Evolutionary conservation across 2,888 invertebrate genomes (phyloP).

Genomic region (Mythimna ferrago): DNA sequence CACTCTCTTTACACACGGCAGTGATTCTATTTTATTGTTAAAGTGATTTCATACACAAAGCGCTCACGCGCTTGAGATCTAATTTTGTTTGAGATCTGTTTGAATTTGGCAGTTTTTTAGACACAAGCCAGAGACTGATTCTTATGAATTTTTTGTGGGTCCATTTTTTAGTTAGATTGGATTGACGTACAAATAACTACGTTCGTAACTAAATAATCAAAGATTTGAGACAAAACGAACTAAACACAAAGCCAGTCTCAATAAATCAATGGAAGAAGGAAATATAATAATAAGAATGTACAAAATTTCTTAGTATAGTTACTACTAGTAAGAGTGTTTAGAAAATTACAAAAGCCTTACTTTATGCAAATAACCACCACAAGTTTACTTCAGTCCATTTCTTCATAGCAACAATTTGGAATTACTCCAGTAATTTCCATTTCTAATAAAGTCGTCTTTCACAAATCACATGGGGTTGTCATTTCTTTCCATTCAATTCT

Average conservation of each 20-base stretch:
- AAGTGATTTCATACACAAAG: neutral
- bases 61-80: neutral
- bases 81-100: neutral
- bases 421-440: constrained; percentile 14
- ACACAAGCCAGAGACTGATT: neutral
- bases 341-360: constrained; percentile 67
- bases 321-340: constrained; percentile 48
- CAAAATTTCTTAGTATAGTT: constrained; percentile 36
- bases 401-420: constrained; percentile 57
- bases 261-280: constrained; percentile 37
- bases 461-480: neutral
- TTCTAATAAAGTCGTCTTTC: neutral
- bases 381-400: constrained; percentile 64
- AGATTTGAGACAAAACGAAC: constrained; percentile 44
- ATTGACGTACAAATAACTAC: constrained; percentile 43
- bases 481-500: neutral
- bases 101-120: neutral
- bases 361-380: constrained; percentile 57
- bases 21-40: neutral
- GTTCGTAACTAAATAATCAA: constrained; percentile 38
- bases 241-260: constrained; percentile 45
- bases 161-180: neutral
- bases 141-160: no score
- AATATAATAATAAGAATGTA: constrained; percentile 48
- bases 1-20: neutral